Evolutionary conservation across 2,888 invertebrate genomes (phyloP), one percentile per base, ranked within the genome.

Genomic region (Ypsolopha scabrella): DNA sequence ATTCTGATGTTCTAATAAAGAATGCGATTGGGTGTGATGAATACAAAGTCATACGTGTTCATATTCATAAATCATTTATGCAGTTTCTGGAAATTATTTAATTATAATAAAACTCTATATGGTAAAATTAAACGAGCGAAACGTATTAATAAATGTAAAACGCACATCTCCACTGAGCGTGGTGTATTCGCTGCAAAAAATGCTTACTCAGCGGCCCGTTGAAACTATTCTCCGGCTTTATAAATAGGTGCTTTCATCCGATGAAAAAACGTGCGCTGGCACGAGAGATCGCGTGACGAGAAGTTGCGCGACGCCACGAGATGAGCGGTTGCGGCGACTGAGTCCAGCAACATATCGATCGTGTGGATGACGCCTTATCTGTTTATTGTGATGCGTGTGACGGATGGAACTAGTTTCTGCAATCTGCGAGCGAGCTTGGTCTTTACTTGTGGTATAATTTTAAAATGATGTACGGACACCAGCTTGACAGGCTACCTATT

Each of bases 281-380:
- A 80, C 79, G 82, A 69, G 64, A 81, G 66, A 72, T 83, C 72
- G 81, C 82, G 81, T 85, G 81, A 65, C 60, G 61, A 51, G 52
- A 64, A 62, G 68, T 68, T 66, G 68, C 68, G 67, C 62, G 63
- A 24, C 33, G 46, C 46, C 14, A 7, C 45, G 33, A 33, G 45
- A 34, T 33, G 45, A 45, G 33, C 13, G 47, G 37, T 36, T 11
- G 47, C 13, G 47, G 14, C 47, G 8, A 43, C 36, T 7, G 35
- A 24, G 4, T 24, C 24, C 24, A 24, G 24, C 24, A 4, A 24
- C 24, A 9, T 10, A 36, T 47, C 47, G 47, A 37, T 47, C 47
- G 36, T 47, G 37, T 47, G 37, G 33, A 37, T 36, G 8, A 9
- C 36, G 47, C 37, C 47, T 47, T 47, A 37, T 35, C 36, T 9